Evolutionary conservation across 1,140 invertebrate genomes (phyloP).

Genomic region (Contarinia nasturtii): DNA sequence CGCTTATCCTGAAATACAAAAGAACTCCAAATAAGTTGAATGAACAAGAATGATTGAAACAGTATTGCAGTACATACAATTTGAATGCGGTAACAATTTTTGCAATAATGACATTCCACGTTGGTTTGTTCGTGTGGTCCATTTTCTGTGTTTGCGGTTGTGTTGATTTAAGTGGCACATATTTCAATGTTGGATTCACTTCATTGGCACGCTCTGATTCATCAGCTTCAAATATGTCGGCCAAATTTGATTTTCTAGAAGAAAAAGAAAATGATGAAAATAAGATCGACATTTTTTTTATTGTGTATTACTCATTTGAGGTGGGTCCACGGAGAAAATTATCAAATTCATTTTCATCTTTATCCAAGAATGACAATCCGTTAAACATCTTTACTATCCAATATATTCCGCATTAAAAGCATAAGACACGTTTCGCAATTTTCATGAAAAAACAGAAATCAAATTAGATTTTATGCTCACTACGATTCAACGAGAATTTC

Average conservation of each 20-base stretch:
- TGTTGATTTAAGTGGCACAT: not conserved
- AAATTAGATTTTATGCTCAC: not conserved
- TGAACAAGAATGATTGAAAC: not conserved
- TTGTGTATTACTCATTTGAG: not conserved
- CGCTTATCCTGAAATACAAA: not conserved
- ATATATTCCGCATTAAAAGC: too few species aligned
- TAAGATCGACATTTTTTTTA: not conserved
- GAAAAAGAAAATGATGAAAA: not conserved
- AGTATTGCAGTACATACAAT: not conserved
- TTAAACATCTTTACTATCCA: too few species aligned
- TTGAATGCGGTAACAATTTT: slow-evolving; percentile 11
- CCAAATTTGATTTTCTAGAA: not conserved
- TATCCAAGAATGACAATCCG: not conserved
- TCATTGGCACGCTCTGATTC: not conserved
- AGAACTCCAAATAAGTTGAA: too few species aligned
- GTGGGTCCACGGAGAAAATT: not conserved
- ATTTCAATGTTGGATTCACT: not conserved
- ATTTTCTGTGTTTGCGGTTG: not conserved
- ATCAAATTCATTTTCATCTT: not conserved
- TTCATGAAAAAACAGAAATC: not conserved
- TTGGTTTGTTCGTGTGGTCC: not conserved
- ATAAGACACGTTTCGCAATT: too few species aligned
- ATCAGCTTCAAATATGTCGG: not conserved
- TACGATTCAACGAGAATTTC: not conserved
- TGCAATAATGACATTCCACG: slow-evolving; percentile 10